Percentiles rank a stretch among this genome's conserved stretches.
phyloP scores from a whole-genome alignment of 1,140 invertebrate genomes.

The Atta colombica region DNA sequence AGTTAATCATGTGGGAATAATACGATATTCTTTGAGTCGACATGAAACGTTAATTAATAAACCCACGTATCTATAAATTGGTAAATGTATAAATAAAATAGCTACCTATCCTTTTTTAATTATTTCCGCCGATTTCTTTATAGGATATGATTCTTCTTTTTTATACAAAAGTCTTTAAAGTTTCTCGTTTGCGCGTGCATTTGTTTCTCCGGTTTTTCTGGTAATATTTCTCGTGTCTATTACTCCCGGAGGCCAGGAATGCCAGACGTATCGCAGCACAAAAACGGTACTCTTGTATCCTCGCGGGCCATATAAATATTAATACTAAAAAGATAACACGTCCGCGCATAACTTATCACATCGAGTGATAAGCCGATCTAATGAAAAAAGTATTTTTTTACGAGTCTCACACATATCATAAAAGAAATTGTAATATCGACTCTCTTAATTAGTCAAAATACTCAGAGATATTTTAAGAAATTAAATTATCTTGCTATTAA shows the following conservation, averaged over 20 bases:
- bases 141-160: not conserved
- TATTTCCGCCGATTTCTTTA: not conserved
- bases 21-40: conserved; percentile 2
- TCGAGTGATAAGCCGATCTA: conserved; percentile 50
- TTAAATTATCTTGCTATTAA: not conserved
- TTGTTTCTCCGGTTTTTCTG: conserved; percentile 19
- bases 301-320: conserved; percentile 72
- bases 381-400: not conserved
- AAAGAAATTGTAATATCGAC: not conserved
- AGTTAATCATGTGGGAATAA: not conserved
- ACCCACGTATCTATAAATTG: not conserved
- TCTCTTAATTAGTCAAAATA: not conserved
- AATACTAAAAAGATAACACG: conserved; percentile 66
- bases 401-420: not conserved
- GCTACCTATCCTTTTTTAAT: not conserved
- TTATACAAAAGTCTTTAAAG: not conserved
- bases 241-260: conserved; percentile 45
- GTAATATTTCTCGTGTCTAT: conserved; percentile 56
- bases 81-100: conserved; percentile 12
- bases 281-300: conserved; percentile 68
- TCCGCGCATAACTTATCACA: conserved; percentile 30
- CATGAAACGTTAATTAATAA: conserved; percentile 2
- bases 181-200: conserved; percentile 24
- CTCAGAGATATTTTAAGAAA: not conserved
- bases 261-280: conserved; percentile 33